Evolutionary conservation across 2,113 vertebrate genomes (phyloP).

Genomic region (Sialia sialis): DNA sequence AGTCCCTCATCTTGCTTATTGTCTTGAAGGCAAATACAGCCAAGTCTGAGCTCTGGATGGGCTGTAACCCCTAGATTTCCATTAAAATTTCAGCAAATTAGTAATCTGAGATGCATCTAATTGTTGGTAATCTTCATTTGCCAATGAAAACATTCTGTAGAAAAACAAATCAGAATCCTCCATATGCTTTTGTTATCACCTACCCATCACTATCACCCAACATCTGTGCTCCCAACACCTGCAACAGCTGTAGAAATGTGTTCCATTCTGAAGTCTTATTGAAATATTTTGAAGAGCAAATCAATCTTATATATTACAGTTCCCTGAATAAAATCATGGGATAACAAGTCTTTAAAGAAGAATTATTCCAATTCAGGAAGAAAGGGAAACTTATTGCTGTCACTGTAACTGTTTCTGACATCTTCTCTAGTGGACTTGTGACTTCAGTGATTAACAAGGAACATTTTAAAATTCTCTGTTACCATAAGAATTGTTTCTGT

Average conservation of each 20-base stretch:
- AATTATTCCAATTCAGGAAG: neutral
- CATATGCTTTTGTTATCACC: neutral
- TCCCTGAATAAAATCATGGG: neutral
- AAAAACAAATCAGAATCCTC: neutral
- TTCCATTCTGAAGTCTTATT: neutral
- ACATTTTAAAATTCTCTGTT: neutral
- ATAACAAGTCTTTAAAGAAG: neutral
- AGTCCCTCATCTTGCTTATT: neutral
- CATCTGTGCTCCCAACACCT: neutral
- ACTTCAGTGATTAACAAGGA: neutral
- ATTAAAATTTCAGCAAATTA: neutral
- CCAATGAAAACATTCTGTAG: neutral
- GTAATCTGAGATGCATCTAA: neutral
- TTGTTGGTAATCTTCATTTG: neutral
- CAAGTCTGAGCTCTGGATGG: neutral
- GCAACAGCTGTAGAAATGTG: neutral
- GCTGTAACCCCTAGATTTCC: neutral
- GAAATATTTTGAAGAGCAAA: neutral
- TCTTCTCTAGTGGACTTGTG: neutral
- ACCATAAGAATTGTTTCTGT: neutral
- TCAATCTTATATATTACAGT: neutral
- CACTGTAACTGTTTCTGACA: neutral
- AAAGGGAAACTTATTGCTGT: neutral
- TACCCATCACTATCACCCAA: neutral
- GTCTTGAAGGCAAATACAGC: neutral